Percentiles rank a stretch among this genome's conserved stretches.
These are phyloP conservation scores for Chaetogeoica ovagalla DNA, from an alignment of 2,888 invertebrate genomes.

Conservation along the genomic window DNA sequence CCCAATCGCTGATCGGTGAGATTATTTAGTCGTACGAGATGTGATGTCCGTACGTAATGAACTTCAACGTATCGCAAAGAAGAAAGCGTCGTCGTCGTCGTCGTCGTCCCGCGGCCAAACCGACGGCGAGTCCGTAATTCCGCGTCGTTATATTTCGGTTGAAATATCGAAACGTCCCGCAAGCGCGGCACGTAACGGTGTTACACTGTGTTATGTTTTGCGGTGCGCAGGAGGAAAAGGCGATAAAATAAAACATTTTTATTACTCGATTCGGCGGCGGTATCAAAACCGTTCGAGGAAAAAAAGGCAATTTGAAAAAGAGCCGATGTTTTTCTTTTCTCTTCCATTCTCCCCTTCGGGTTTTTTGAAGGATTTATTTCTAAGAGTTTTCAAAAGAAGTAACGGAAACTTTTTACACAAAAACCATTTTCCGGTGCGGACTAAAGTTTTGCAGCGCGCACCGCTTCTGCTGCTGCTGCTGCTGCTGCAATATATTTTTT, in stretches of 20 bases:
- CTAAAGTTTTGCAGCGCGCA: background rate
- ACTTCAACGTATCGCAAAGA: too few species aligned
- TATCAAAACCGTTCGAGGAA: background rate
- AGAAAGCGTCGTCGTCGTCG: too few species aligned
- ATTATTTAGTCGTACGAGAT: too few species aligned
- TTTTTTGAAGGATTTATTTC: slow-evolving; percentile 2
- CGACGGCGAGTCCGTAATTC: too few species aligned
- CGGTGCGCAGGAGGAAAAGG: background rate
- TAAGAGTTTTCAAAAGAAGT: background rate
- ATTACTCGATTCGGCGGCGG: background rate
- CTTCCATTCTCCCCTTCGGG: background rate
- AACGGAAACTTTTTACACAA: background rate
- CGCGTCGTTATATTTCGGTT: too few species aligned
- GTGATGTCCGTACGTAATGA: too few species aligned
- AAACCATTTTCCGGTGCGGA: background rate
- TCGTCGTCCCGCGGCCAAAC: too few species aligned
- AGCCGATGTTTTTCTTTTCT: background rate
- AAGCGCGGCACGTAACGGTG: too few species aligned
- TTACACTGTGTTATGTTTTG: too few species aligned
- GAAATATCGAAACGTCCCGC: too few species aligned
- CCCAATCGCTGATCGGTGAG: too few species aligned
- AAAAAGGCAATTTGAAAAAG: background rate
- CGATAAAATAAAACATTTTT: background rate
- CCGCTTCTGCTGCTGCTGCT: too few species aligned
- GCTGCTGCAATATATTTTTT: slow-evolving; percentile 6